A percentile compares a stretch with the other conserved stretches of the same genome.
Evolutionary conservation across 2,797 vertebrate species (phyloP).

Genomic region (Sibirionetta formosa): DNA sequence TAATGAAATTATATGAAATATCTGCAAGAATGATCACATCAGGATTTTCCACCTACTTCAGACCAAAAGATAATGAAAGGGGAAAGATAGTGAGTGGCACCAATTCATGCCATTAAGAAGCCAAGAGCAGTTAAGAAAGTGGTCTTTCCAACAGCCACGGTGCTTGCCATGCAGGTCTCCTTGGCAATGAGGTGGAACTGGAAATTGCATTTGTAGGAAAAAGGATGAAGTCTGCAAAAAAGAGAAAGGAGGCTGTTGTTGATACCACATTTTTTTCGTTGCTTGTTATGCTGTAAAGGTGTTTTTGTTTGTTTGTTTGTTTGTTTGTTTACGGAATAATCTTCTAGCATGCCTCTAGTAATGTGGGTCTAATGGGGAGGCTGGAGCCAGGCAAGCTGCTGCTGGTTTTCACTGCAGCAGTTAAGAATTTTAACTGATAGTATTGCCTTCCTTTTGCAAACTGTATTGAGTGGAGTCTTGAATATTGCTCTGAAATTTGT

Average conservation of each 20-base stretch:
- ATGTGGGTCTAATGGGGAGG: background rate
- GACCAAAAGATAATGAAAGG: background rate
- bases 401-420: background rate
- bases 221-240: background rate
- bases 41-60: background rate
- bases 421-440: background rate
- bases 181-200: background rate
- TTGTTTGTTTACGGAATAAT: background rate
- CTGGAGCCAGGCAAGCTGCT: background rate
- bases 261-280: background rate
- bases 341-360: rapidly evolving
- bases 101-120: background rate
- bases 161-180: rapidly evolving
- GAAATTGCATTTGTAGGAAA: background rate
- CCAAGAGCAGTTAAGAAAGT: background rate
- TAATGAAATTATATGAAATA: background rate
- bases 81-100: background rate
- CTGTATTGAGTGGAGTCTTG: background rate
- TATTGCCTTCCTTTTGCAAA: background rate
- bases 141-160: background rate
- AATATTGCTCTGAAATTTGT: background rate
- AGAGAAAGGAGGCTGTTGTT: background rate
- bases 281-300: background rate
- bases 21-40: background rate
- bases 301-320: background rate